Evolutionary conservation across 1,140 invertebrate genomes (phyloP), one percentile per base, ranked within the genome.

Genomic region (Acromyrmex charruanus): DNA sequence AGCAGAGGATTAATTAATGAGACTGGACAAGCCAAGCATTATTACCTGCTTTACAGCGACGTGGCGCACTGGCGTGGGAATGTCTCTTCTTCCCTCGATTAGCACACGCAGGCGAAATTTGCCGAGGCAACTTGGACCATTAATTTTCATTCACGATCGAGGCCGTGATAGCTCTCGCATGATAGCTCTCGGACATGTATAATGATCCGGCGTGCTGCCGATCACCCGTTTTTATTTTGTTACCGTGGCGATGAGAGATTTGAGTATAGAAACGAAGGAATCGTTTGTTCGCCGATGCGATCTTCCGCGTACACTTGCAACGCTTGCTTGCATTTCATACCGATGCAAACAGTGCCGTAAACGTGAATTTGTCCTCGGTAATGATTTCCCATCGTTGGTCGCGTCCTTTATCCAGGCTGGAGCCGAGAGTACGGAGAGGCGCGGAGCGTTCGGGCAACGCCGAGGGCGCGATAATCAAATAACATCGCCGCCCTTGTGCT

Each of bases 1-100:
- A 79, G 79, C 87, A 74, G 77, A 88, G 89, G 89, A 91, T 91
- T 91, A 91, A 91, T 91, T 91, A 91, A 91, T 91, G 90, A 91
- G 89, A 85, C 89, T 81, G 89, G 87, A 87, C 85, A 82, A 72
- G 86, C 89, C 87, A 55, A 88, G 84, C 87, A 90, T 91, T 84
- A 84, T 84, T 91, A 91, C 87, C 82, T 82, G 79, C 72, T 88
- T 90, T 90, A 90, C 87, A 74, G 82, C 85, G 66, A 71, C 86
- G 79, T 66, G 61, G 18, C 68, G 39, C 90, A 91, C 87, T 82
- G 89, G 89, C 90, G 90, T 91, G 90, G 90, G 90, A 91, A 90
- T 69, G 66, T 87, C 75, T 80, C 51, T 59, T 68, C 77, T 87
- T 84, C 77, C 74, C 88, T 88, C 86, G 84, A 90, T 88, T 90